Evolutionary conservation across 2,888 invertebrate genomes (phyloP), one percentile per base, ranked within the genome.

Genomic region (Neoitamus cyanurus): DNA sequence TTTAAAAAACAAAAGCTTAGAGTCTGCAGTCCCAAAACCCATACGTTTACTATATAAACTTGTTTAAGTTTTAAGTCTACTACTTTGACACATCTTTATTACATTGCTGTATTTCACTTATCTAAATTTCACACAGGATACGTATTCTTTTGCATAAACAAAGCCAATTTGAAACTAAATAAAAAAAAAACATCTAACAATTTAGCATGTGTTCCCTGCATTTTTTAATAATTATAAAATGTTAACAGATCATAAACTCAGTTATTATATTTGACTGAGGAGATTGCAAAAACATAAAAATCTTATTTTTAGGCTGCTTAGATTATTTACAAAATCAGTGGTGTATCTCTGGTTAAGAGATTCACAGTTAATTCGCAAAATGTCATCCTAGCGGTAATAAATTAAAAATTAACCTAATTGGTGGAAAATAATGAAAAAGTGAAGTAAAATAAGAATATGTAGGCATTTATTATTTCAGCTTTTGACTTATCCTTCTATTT

Each of bases 401-500:
- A 28, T 20, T 36, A 77, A 46, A 77, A 77, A 30, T 77, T 28
- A 77, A 77, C 42, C 77, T 77, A 77, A 42, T 36, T 58, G 58
- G 34, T 42, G 42, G 30, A 77, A 77, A 70, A 70, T 31, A 70
- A 70, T 70, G 70, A 70, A 70, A 58, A 58, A 28, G 42, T 46
- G 36, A 77, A 11, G 11, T 28, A 42, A 28, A 42, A 6, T 42
- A 42, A 73, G 4, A 36, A 46, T 37, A 73, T 73, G 37, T 36
- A 42, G 70, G 31, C 37, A 7, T 30, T 30, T 77, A n/a, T 77
- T 77, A 77, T 42, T 77, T 42, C 36, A 77, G 36, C 31, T 42
- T 73, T 42, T 42, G 42, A 77, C 77, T 77, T 77, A 77, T 46
- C 30, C 15, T 77, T 77, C 77, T 77, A 77, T 46, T 77, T 25